phyloP scores from a whole-genome alignment of 2,113 vertebrate species.

The Trichechus manatus region DNA sequence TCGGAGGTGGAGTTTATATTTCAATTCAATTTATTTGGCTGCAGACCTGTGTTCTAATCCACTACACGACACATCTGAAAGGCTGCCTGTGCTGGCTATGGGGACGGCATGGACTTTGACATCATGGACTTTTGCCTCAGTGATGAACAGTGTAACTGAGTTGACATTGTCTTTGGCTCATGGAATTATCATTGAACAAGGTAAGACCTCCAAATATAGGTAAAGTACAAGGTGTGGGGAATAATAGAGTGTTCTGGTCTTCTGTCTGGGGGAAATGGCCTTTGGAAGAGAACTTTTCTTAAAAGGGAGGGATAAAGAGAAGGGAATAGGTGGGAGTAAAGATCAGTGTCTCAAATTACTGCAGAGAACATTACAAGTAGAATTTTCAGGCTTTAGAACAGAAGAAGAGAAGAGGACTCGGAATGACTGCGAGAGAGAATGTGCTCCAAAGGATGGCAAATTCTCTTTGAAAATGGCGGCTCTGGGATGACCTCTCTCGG shows the following conservation, averaged over 20 bases:
- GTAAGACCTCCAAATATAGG: neutral
- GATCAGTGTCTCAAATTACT: neutral
- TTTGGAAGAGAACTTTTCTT: neutral
- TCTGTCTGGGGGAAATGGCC: neutral
- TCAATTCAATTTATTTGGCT: neutral
- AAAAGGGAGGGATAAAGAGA: neutral
- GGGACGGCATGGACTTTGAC: neutral
- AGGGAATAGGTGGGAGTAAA: neutral
- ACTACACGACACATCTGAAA: neutral
- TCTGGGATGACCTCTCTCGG: neutral
- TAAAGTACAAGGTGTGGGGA: neutral
- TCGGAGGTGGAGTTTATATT: neutral
- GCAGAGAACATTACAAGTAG: neutral
- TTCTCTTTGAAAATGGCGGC: constrained; percentile 72
- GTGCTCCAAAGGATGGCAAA: constrained; percentile 73
- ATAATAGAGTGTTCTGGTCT: neutral
- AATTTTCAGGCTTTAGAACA: neutral
- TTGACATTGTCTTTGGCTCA: neutral
- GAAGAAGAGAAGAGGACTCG: constrained; percentile 48
- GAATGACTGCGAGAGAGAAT: constrained; percentile 69
- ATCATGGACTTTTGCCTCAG: neutral
- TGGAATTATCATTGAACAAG: neutral
- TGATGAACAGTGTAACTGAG: neutral
- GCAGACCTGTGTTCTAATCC: neutral
- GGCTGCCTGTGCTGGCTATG: neutral